A percentile compares a stretch with the other conserved stretches of the same genome.
Evolutionary conservation across 2,888 invertebrate genomes (phyloP).

Genomic region (Hermodice carunculata): DNA sequence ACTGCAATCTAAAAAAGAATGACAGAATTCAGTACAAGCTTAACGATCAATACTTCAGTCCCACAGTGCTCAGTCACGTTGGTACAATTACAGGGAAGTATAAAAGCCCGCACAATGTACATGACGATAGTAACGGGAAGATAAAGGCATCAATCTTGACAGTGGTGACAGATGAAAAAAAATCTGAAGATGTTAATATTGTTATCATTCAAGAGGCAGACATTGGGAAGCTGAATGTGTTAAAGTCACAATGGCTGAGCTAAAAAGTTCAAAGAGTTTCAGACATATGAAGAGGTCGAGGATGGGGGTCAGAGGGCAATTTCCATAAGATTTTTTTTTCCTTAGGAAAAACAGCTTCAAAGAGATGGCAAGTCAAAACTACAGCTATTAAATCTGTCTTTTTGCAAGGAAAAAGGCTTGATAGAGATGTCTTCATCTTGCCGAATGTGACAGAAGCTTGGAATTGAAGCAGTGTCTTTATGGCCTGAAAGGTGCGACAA

Average conservation of each 20-base stretch:
- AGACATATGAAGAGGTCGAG: neutral
- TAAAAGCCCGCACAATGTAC: neutral
- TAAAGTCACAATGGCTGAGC: neutral
- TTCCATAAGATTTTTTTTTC: neutral
- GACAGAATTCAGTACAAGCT: too few relatives aligned
- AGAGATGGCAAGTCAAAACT: neutral
- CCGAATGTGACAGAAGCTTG: neutral
- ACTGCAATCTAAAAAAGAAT: too few relatives aligned
- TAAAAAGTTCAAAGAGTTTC: neutral
- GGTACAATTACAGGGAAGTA: neutral
- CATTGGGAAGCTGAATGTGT: neutral
- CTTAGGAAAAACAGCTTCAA: too few relatives aligned
- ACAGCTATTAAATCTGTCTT: neutral
- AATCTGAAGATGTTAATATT: neutral
- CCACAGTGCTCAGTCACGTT: neutral
- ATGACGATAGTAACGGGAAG: neutral
- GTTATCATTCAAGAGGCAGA: neutral
- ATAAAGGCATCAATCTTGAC: neutral
- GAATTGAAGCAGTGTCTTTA: neutral
- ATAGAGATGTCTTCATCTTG: neutral
- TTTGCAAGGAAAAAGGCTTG: neutral
- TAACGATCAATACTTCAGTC: neutral
- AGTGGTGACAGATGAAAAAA: neutral
- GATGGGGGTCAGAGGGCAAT: neutral
- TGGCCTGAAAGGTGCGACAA: neutral